phyloP scores from a whole-genome alignment of 2,113 vertebrate species.

The Chaenogobius annularis region DNA sequence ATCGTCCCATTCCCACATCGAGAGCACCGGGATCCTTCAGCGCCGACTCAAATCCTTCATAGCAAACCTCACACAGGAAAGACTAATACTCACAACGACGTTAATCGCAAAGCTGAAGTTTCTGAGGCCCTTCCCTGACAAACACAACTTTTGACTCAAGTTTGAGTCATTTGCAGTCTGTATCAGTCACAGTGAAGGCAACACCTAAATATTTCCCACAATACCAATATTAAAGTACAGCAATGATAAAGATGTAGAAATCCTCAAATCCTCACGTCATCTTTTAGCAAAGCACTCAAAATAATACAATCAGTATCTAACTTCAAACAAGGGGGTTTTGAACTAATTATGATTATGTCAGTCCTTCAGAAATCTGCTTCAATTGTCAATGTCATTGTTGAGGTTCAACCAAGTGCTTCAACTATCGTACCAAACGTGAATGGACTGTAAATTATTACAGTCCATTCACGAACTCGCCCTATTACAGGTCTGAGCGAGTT shows the following conservation, averaged over 20 bases:
- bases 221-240: too few relatives aligned
- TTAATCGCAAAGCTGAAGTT: slow-evolving; percentile 48
- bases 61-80: slow-evolving; percentile 32
- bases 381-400: too few relatives aligned
- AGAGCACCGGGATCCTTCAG: slow-evolving; percentile 50
- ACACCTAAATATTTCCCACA: slow-evolving; percentile 1
- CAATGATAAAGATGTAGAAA: not conserved
- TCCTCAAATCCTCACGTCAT: not conserved
- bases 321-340: too few relatives aligned
- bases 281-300: too few relatives aligned
- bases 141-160: slow-evolving; percentile 38
- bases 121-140: slow-evolving; percentile 49
- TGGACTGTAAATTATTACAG: too few relatives aligned
- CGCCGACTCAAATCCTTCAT: slow-evolving; percentile 56
- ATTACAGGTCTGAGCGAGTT: too few relatives aligned
- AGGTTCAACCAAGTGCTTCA: too few relatives aligned
- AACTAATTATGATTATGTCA: too few relatives aligned
- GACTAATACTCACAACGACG: slow-evolving; percentile 33
- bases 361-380: too few relatives aligned
- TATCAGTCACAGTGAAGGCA: slow-evolving; percentile 12
- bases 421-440: too few relatives aligned
- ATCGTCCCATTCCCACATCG: slow-evolving; percentile 50
- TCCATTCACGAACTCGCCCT: too few relatives aligned
- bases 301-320: too few relatives aligned
- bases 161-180: not conserved